These are phyloP conservation scores for Drosophila micromelanica DNA, from an alignment of 1,140 invertebrate genomes.

Conservation along the genomic window DNA sequence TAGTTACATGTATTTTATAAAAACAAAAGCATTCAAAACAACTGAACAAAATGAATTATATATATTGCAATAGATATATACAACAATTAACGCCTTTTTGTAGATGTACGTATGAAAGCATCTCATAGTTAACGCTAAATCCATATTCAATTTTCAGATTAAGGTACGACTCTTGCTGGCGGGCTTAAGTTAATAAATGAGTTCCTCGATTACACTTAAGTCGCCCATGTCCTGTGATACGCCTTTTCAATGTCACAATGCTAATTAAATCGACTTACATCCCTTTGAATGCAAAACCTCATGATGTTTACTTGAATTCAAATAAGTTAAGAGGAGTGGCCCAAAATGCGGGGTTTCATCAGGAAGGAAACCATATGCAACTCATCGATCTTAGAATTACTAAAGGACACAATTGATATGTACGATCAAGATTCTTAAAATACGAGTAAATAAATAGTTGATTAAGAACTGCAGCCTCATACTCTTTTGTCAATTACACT, in stretches of 20 bases:
- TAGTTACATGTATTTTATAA: constrained; percentile 17
- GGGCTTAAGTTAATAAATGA: constrained; percentile 19
- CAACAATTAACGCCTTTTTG: constrained; percentile 9
- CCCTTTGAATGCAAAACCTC: too few relatives aligned
- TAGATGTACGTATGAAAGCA: constrained; percentile 1
- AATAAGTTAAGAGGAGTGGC: too few relatives aligned
- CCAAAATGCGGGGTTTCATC: too few relatives aligned
- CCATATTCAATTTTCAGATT: constrained; percentile 8
- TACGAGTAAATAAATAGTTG: constrained; percentile 23
- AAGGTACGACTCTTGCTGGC: constrained; percentile 3
- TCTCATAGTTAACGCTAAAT: neutral
- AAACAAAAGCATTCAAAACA: constrained; percentile 22
- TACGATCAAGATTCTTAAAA: constrained; percentile 13
- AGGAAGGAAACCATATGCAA: neutral
- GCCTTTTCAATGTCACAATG: constrained; percentile 32
- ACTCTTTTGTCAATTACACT: neutral
- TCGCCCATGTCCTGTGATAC: constrained; percentile 40
- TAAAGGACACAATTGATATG: constrained; percentile 11
- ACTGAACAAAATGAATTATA: constrained; percentile 57
- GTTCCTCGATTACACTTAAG: constrained; percentile 31
- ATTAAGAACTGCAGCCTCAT: neutral
- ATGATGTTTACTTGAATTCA: too few relatives aligned
- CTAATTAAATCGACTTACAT: constrained; percentile 8
- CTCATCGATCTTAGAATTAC: neutral
- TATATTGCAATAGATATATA: constrained; percentile 24